Percentiles rank a stretch among this genome's conserved stretches.
Evolutionary conservation across 2,888 invertebrate genomes (phyloP).

Genomic region (Folsomia manolachei): DNA sequence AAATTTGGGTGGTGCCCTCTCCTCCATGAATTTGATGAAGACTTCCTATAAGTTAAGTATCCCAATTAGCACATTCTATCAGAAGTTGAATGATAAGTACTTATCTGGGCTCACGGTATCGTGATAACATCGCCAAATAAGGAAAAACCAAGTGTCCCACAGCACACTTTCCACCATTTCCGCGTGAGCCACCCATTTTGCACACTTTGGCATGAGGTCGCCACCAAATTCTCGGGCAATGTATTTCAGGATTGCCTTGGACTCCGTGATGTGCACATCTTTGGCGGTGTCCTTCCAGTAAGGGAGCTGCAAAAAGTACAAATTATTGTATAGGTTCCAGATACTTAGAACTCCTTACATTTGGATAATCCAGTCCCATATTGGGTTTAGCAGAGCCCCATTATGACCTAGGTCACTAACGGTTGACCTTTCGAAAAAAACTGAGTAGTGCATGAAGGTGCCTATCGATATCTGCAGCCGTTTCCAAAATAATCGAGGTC

Average conservation of each 20-base stretch:
- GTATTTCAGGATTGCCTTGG: slow-evolving; percentile 55
- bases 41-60: slow-evolving; percentile 31
- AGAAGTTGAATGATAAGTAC: no score
- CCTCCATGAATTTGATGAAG: slow-evolving; percentile 1
- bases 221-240: slow-evolving; percentile 54
- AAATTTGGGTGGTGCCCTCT: slow-evolving; percentile 21
- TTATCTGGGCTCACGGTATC: slow-evolving; percentile 16
- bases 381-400: not conserved
- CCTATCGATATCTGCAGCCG: no score
- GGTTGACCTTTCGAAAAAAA: no score
- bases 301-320: no score
- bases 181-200: slow-evolving; percentile 12
- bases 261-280: slow-evolving; percentile 55
- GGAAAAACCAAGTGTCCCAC: slow-evolving; percentile 31
- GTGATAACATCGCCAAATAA: slow-evolving; percentile 22
- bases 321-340: no score
- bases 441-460: no score
- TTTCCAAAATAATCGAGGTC: no score
- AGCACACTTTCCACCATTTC: slow-evolving; percentile 37
- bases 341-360: no score
- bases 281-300: slow-evolving; percentile 56
- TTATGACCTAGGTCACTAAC: no score
- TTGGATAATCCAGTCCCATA: not conserved
- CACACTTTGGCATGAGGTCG: slow-evolving; percentile 42
- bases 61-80: no score